Evolutionary conservation across 2,888 invertebrate species (phyloP).

Genomic region (Eueremaeus valkanovi): DNA sequence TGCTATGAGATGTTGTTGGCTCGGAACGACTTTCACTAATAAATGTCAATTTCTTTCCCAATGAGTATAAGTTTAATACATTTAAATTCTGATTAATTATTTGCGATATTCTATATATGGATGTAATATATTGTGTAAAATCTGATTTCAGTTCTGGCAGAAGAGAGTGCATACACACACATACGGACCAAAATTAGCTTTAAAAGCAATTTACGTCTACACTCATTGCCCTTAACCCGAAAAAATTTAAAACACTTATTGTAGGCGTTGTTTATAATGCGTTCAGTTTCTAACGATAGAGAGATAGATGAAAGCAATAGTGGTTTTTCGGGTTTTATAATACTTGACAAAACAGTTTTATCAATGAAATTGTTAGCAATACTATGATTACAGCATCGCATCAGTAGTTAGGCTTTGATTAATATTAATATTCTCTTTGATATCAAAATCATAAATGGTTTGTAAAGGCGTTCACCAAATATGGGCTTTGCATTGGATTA

Average conservation of each 20-base stretch:
- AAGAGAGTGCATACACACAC: not conserved
- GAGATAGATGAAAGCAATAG: not conserved
- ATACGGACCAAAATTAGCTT: not conserved
- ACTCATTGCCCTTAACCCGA: constrained; percentile 2
- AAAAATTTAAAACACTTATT: not conserved
- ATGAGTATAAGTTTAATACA: not conserved
- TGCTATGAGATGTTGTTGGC: not conserved
- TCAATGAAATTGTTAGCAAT: constrained; percentile 14
- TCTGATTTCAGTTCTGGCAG: not conserved
- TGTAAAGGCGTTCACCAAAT: constrained; percentile 16
- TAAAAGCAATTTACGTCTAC: not conserved
- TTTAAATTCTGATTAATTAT: constrained; percentile 4
- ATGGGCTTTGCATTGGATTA: not conserved
- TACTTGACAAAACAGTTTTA: not conserved
- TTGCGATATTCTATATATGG: constrained; percentile 5
- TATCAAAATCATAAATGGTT: not conserved
- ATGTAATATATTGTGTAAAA: not conserved
- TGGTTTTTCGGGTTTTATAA: not conserved
- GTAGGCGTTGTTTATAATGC: constrained; percentile 7
- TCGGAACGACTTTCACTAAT: not conserved
- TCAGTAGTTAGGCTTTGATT: not conserved
- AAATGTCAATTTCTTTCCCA: not conserved
- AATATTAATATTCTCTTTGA: not conserved
- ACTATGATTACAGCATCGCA: constrained; percentile 4
- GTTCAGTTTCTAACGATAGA: not conserved